A percentile compares a stretch with the other conserved stretches of the same genome.
Conservation (phyloP, 2,113 vertebrate species). For the Sinocyclocheilus rhinocerous region DNA sequence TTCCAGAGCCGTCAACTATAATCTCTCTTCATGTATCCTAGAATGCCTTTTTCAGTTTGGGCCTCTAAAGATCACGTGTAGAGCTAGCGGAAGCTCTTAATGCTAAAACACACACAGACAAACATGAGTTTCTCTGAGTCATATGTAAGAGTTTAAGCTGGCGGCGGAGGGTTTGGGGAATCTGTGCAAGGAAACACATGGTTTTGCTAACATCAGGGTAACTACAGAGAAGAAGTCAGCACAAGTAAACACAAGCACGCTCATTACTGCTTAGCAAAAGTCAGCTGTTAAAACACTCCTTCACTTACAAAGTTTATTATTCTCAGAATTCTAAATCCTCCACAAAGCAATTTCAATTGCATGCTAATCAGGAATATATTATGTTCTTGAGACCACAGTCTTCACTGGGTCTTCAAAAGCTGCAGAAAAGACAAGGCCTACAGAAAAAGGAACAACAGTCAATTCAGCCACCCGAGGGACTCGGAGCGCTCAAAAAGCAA, state of each 20-base stretch:
- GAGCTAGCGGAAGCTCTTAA: conserved; percentile 10
- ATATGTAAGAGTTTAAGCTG: conserved; percentile 41
- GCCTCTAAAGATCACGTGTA: neutral
- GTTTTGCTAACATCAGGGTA: conserved; percentile 19
- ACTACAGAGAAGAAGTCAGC: neutral
- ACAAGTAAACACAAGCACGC: conserved; percentile 7
- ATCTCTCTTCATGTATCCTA: neutral
- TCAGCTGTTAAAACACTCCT: conserved; percentile 27
- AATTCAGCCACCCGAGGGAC: neutral
- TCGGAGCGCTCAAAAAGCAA: neutral
- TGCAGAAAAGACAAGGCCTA: neutral
- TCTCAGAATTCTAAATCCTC: neutral
- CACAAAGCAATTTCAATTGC: neutral
- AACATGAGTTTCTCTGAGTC: conserved; percentile 21
- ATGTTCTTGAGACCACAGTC: neutral
- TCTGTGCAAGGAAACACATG: conserved; percentile 14
- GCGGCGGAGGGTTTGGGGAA: neutral
- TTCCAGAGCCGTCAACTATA: neutral
- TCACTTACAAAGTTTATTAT: neutral
- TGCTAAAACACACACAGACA: neutral
- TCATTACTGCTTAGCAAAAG: conserved; percentile 9
- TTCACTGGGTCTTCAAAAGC: neutral
- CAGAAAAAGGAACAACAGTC: neutral
- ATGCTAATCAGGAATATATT: neutral
- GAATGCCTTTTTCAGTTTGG: neutral